Base-by-base conservation (phyloP, 1,140 invertebrate genomes). In the Stenopsyche tienmushanensis region DNA sequence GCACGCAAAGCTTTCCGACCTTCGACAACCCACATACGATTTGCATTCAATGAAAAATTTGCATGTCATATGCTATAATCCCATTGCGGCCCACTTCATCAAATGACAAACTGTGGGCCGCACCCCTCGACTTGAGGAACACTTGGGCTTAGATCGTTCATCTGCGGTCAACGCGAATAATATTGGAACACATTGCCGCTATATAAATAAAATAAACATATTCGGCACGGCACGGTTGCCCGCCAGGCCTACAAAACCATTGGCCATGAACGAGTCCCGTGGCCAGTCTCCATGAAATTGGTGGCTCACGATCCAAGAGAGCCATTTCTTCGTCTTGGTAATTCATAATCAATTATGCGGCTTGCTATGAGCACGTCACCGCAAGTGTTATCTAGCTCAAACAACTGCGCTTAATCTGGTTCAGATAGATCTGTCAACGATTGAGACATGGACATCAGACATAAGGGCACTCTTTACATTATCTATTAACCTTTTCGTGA, bases 211-310 rank as follows among this genome's bases (percentile, higher is more conserved):
- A 8, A 42, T 15, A 57, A 3, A 44, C 29, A 58, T 45, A 57
- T 57, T 57, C 21, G 54, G 54, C 39, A 44, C 57, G 42, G 57
- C 39, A 60, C 44, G 41, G 17, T 60, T 60, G 57, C 24, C 54
- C 34, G 39, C 7, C 54, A 57, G 54, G 39, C 44, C 57, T 60
- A 60, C 42, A 47, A 60, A 60, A 26, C 23, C 42, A 60, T 1
- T 23, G 57, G 25, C 44, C 42, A 47, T 60, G 57, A 54, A 54
- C 52, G 25, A 54, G 23, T 25, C 8, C 15, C 57, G 57, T 44
- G 57, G 24, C 41, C 15, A 13, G 20, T 18, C 24, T 25, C 17
- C 42, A 29, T 47, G 42, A 60, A 60, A 60, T 60, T 21, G 34
- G n/a, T 39, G 15, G 13, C 24, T 2, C 26, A 34, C 52, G 52